Percentiles rank a stretch among this genome's conserved stretches.
Evolutionary conservation across 1,140 invertebrate genomes (phyloP).

Genomic region (Drosophila subobscura): DNA sequence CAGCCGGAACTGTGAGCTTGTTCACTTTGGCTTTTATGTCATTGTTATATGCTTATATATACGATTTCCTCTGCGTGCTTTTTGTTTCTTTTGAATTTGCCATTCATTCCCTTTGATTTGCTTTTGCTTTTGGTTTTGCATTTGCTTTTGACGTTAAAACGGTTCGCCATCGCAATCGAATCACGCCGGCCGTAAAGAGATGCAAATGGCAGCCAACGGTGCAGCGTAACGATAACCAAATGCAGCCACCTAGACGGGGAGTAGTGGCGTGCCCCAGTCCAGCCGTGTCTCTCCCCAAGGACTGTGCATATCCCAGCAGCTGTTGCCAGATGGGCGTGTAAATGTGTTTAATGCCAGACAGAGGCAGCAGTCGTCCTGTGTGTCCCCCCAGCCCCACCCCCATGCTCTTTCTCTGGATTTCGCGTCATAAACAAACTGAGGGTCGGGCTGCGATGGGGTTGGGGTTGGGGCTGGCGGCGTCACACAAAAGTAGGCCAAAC

Average conservation of each 20-base stretch:
- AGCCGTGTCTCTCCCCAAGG: conserved; percentile 1
- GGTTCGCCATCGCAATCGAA: conserved; percentile 73
- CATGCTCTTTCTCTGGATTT: conserved; percentile 1
- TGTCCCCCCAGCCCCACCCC: not conserved
- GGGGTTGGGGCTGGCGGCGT: conserved; percentile 20
- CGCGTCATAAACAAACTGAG: conserved; percentile 44
- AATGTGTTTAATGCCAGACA: conserved; percentile 47
- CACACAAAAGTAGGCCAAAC: conserved; percentile 69
- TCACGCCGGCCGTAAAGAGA: conserved; percentile 75
- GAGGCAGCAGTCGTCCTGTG: conserved; percentile 38
- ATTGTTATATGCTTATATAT: conserved; percentile 70
- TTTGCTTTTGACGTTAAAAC: conserved; percentile 61
- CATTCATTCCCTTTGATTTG: conserved; percentile 12
- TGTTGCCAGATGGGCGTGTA: conserved; percentile 73
- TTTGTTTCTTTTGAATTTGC: conserved; percentile 17
- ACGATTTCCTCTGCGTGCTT: conserved; percentile 41
- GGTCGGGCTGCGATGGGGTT: not conserved
- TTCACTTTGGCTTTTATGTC: conserved; percentile 64
- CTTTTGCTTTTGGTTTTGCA: conserved; percentile 17
- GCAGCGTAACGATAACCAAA: conserved; percentile 27
- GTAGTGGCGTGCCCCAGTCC: conserved; percentile 5
- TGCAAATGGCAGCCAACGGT: conserved; percentile 62
- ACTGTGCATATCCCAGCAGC: conserved; percentile 58
- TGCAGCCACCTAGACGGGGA: conserved; percentile 45
- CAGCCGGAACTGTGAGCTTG: conserved; percentile 26